Conservation (phyloP, 2,888 invertebrate genomes). For the Hydropsyche betteni region DNA sequence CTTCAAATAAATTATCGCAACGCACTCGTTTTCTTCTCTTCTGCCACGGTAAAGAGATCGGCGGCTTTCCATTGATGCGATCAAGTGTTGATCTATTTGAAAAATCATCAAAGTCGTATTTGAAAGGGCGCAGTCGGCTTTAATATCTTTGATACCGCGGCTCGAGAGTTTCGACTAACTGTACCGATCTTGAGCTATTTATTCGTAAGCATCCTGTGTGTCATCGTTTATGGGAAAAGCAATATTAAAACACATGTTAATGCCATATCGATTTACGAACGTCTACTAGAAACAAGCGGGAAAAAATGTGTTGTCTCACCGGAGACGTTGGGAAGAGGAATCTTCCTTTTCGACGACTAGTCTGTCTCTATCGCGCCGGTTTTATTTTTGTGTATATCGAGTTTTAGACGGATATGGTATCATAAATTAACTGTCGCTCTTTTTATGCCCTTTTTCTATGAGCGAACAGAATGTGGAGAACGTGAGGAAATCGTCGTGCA, state of each 20-base stretch:
- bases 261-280: conserved; percentile 47
- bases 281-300: not conserved
- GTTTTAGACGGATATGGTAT: conserved; percentile 37
- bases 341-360: conserved; percentile 54
- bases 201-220: conserved; percentile 48
- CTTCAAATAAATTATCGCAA: too few relatives aligned
- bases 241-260: conserved; percentile 53
- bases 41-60: not conserved
- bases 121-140: conserved; percentile 27
- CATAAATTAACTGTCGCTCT: conserved; percentile 43
- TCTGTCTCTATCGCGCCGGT: conserved; percentile 25
- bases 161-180: not conserved
- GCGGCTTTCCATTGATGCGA: conserved; percentile 22
- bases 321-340: conserved; percentile 29
- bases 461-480: conserved; percentile 17
- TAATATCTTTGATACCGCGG: conserved; percentile 1
- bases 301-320: not conserved
- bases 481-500: conserved; percentile 20
- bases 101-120: conserved; percentile 28
- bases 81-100: conserved; percentile 32
- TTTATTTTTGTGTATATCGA: conserved; percentile 24
- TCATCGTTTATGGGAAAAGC: conserved; percentile 49
- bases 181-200: conserved; percentile 20
- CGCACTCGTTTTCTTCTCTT: too few relatives aligned
- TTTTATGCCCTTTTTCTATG: conserved; percentile 35